Base-by-base conservation (phyloP, 1,140 invertebrate species). In the Ctenoplectra terminalis region DNA sequence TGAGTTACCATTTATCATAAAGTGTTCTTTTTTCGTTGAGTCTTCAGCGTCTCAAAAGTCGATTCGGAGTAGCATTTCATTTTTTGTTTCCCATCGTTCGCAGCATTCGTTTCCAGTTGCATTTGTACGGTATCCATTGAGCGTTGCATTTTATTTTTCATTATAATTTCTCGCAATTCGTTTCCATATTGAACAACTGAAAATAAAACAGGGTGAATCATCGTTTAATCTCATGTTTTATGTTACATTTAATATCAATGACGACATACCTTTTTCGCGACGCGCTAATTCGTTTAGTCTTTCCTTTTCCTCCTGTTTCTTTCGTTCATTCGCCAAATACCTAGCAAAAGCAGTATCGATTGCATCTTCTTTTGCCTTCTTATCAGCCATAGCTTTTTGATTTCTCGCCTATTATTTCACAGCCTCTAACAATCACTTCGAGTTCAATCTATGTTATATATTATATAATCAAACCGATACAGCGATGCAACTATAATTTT, bases 241-340 rank as follows among this genome's bases (percentile, higher is more conserved):
- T 4, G 40, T 31, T 48, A 9, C 13, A 31, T 17, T 11, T 20
- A 1, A 13, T 69, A 7, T 23, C 13, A 7, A 34, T 17, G 3
- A 15, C 0, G 11, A 1, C 20, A 17, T 48, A 66, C 78, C 20
- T 52, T 46, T 76, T 67, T 50, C 61, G 0, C 54, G 80, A 29
- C 46, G 52, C 1, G 15, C 9, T 31, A 61, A 26, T 13, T 69
- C 26, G 26, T 52, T 69, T 3, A 20, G 0, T 1, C 3, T 69
- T 2, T 61, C 64, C 23, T n/a, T n/a, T 23, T 26, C 54, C 5
- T 77, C 34, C 3, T 34, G 7, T 11, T 77, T 69, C 13, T 17
- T 60, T 23, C n/a, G 50, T 46, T 82, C 61, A 0, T 82, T 63
- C 23, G 43, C 63, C 2, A 82, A 20, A n/a, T 82, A 52, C 9